These are phyloP conservation scores for Orchestia grillus DNA, from an alignment of 1,140 invertebrate species.

Conservation along the genomic window DNA sequence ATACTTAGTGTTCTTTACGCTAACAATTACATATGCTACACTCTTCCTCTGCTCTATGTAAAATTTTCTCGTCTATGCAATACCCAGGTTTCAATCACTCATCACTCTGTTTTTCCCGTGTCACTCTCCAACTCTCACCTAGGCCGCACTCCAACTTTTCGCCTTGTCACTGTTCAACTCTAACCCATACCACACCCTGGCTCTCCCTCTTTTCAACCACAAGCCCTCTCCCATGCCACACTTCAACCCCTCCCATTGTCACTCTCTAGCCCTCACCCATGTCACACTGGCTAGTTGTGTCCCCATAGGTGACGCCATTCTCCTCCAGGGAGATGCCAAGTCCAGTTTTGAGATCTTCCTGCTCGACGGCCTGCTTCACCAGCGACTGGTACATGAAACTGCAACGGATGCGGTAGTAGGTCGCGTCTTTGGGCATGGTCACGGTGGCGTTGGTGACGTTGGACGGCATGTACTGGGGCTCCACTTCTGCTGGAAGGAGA, in stretches of 20 bases:
- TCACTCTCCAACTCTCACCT: too few species aligned
- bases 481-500: not conserved
- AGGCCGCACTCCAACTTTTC: not conserved
- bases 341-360: not conserved
- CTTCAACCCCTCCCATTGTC: too few species aligned
- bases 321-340: not conserved
- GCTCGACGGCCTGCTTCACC: not conserved
- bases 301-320: not conserved
- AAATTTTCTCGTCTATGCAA: too few species aligned
- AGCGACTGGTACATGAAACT: slow-evolving; percentile 30
- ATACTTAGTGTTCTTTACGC: too few species aligned
- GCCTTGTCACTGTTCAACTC: not conserved
- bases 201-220: not conserved
- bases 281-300: slow-evolving; percentile 1
- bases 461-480: not conserved
- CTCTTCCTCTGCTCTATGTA: too few species aligned
- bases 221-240: not conserved
- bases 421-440: not conserved
- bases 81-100: too few species aligned
- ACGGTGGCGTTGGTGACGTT: not conserved
- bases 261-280: not conserved
- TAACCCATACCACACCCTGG: not conserved
- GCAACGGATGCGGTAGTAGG: not conserved
- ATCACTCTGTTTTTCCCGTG: too few species aligned
- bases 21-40: too few species aligned